phyloP scores from a whole-genome alignment of 2,797 vertebrate species.

The Peromyscus melanophrys region DNA sequence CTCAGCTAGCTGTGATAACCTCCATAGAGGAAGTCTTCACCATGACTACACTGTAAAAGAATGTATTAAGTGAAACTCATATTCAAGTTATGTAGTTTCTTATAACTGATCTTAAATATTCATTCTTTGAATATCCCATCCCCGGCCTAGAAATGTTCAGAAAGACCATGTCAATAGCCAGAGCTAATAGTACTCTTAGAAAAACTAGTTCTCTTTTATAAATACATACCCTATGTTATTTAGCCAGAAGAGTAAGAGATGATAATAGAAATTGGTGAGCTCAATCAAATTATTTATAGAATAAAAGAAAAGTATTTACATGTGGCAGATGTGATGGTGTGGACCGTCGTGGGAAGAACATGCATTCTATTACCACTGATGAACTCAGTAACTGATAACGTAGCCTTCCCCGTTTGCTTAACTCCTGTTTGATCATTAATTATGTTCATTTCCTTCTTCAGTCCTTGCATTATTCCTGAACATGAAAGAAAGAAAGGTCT shows the following conservation, averaged over 20 bases:
- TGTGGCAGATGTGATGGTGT: not conserved
- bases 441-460: not conserved
- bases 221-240: not conserved
- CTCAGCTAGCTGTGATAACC: not conserved
- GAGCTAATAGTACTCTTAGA: not conserved
- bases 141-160: not conserved
- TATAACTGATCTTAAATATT: not conserved
- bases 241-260: not conserved
- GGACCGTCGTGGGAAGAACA: not conserved
- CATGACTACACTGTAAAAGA: not conserved
- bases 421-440: not conserved
- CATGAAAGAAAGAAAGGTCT: too few species aligned
- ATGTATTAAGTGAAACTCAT: not conserved
- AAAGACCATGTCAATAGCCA: not conserved
- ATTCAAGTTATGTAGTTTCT: not conserved
- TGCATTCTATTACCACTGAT: not conserved
- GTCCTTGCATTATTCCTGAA: not conserved
- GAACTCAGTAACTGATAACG: not conserved
- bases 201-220: not conserved
- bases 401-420: not conserved
- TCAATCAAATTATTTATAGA: not conserved
- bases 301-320: not conserved
- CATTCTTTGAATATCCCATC: not conserved
- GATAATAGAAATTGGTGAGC: not conserved
- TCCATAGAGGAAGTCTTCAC: not conserved